Conservation (phyloP, 2,888 invertebrate genomes). For the Amphipoea oculea region DNA sequence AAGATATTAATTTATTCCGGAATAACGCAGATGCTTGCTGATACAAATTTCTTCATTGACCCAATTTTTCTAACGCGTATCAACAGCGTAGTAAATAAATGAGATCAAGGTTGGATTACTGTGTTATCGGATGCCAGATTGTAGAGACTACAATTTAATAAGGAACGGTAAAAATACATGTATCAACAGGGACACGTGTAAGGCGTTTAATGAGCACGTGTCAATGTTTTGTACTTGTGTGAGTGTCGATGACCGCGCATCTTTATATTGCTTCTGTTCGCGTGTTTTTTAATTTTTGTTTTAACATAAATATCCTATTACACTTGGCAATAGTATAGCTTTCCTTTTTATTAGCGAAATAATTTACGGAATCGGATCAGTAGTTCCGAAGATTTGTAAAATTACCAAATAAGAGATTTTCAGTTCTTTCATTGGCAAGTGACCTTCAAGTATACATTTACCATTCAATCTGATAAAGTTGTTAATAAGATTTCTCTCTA, state of each 20-base stretch:
- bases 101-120: slow-evolving; percentile 48
- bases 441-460: background rate
- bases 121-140: slow-evolving; percentile 29
- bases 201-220: slow-evolving; percentile 7
- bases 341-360: no score
- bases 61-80: slow-evolving; percentile 45
- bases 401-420: background rate
- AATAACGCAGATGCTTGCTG: background rate
- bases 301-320: no score
- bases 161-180: background rate
- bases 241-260: slow-evolving; percentile 8
- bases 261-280: background rate
- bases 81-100: slow-evolving; percentile 37
- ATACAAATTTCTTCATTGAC: slow-evolving; percentile 49
- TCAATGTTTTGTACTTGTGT: background rate
- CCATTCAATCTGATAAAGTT: background rate
- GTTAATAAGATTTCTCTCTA: slow-evolving; percentile 39
- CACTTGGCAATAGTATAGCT: no score
- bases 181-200: background rate
- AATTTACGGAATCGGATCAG: no score
- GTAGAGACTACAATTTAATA: slow-evolving; percentile 24
- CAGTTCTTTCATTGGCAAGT: background rate
- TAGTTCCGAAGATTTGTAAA: no score
- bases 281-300: no score
- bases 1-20: background rate